A percentile compares a stretch with the other conserved stretches of the same genome.
phyloP scores from a whole-genome alignment of 2,797 vertebrate genomes.

The Phoebastria nigripes region DNA sequence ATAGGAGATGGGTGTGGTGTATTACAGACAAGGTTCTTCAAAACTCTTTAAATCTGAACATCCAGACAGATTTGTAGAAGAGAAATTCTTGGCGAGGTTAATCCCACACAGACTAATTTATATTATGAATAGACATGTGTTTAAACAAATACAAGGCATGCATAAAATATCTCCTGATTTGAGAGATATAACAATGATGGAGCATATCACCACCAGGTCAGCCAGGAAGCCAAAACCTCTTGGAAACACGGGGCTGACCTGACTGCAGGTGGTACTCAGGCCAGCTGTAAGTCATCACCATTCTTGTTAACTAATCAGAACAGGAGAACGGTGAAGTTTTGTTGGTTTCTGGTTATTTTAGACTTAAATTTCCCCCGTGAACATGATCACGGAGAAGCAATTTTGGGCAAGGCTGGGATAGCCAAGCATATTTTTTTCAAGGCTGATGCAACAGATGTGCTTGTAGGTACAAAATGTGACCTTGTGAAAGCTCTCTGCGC shows the following conservation, averaged over 20 bases:
- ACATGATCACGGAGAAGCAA: neutral
- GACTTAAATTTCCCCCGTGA: neutral
- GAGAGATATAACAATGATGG: neutral
- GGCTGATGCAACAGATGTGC: neutral
- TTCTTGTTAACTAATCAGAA: constrained; percentile 1
- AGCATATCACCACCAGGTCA: neutral
- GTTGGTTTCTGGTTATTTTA: neutral
- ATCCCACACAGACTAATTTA: constrained; percentile 6
- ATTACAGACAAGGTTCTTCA: constrained; percentile 14
- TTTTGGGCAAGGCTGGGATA: neutral
- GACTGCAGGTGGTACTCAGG: neutral
- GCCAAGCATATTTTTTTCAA: neutral
- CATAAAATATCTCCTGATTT: neutral
- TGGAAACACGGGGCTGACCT: neutral
- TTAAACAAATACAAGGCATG: constrained; percentile 14
- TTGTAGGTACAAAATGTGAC: neutral
- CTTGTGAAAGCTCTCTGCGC: neutral
- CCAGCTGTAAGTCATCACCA: constrained; percentile 8
- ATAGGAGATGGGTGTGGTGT: neutral
- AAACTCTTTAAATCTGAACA: constrained; percentile 44
- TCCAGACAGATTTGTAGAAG: constrained; percentile 33
- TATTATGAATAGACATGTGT: neutral
- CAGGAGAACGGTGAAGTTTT: neutral
- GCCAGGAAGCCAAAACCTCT: neutral
- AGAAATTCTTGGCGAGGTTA: constrained; percentile 2